A percentile compares a stretch with the other conserved stretches of the same genome.
phyloP scores from a whole-genome alignment of 2,113 vertebrate species.

The Clupea harengus region DNA sequence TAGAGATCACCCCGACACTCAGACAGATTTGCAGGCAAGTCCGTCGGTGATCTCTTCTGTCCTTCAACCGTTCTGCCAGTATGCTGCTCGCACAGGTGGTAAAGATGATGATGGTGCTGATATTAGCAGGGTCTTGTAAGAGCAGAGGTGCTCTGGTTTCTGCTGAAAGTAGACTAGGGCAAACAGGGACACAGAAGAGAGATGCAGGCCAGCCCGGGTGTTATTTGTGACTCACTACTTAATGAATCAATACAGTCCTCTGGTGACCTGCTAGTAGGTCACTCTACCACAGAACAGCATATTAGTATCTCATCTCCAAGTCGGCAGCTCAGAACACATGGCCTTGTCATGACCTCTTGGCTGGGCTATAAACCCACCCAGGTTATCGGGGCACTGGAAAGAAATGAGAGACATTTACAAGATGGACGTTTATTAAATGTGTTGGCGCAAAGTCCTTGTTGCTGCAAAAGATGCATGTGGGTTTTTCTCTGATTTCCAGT shows the following conservation, averaged over 20 bases:
- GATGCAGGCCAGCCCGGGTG: neutral
- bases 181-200: neutral
- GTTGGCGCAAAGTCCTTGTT: neutral
- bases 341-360: neutral
- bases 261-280: neutral
- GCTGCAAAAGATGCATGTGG: conserved; percentile 4
- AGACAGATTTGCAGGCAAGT: neutral
- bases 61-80: too few relatives aligned
- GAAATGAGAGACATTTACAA: neutral
- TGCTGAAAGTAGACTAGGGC: neutral
- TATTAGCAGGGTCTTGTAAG: neutral
- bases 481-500: neutral
- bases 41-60: neutral
- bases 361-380: neutral
- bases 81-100: neutral
- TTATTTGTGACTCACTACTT: neutral
- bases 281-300: neutral
- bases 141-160: neutral
- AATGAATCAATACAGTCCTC: neutral
- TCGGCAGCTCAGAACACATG: too few relatives aligned
- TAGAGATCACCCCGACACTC: neutral
- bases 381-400: neutral
- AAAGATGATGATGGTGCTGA: neutral
- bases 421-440: neutral
- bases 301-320: neutral